Evolutionary conservation across 2,113 vertebrate genomes (phyloP), one percentile per base, ranked within the genome.

Genomic region (Phylloscopus trochiloides): DNA sequence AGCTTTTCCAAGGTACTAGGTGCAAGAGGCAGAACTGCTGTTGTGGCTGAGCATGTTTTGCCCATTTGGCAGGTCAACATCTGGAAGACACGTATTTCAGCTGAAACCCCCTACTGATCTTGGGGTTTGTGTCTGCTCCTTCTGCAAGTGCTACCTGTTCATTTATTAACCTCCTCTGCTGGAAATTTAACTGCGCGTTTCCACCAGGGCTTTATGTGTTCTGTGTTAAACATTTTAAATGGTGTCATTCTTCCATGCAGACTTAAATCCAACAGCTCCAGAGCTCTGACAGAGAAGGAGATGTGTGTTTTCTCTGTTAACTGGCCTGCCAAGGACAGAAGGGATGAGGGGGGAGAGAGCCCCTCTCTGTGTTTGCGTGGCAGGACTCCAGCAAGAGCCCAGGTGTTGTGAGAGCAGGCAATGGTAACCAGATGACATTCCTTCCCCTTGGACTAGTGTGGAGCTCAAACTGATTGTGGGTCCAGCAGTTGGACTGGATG

Each of bases 361-460:
- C 75, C 34, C 0, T 9, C 78, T 79, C 82, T 8, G 28, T 88
- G 79, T 78, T 87, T 76, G 81, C 1, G 0, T 92, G 95, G 91
- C 92, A 63, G 84, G 34, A 24, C 84, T 87, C 94, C 92, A 94
- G 80, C 22, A 7, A 22, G 75, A 94, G 47, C 0, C 15, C 86
- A 95, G 92, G 94, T 95, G 90, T 75, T 87, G 74, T 1, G 16
- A 31, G 91, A 85, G 71, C 32, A 90, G 84, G 90, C 92, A 83
- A 87, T 96, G 93, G 84, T 87, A 96, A 95, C 81, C 94, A 96
- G 94, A 92, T 96, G 92, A 95, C 90, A 93, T 93, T 96, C 91
- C 79, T 94, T 95, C 90, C 90, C 55, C 75, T 94, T 90, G 54
- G 80, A 83, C 78, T 73, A 43, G 75, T 1, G 10, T 45, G 42